Evolutionary conservation across 2,797 vertebrate genomes (phyloP).

Genomic region (Sciurus vulgaris): DNA sequence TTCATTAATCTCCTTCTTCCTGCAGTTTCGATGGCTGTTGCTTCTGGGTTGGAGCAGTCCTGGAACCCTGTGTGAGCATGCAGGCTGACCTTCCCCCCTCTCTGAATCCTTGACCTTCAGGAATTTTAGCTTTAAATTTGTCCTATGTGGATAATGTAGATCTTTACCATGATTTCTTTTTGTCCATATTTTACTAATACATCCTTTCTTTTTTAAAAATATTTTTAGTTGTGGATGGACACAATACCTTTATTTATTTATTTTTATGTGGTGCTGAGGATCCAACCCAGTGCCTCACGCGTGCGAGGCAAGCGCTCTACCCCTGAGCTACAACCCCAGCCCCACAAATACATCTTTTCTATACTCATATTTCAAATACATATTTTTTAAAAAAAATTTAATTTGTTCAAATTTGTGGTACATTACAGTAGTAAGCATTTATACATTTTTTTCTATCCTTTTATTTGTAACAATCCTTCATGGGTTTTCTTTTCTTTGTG

Average conservation of each 20-base stretch:
- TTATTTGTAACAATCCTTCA: neutral
- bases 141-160: neutral
- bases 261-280: no score
- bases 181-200: neutral
- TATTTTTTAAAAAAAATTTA: no score
- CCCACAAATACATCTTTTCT: neutral
- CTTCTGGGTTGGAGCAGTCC: neutral
- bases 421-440: no score
- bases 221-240: no score
- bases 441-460: neutral
- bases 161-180: neutral
- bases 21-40: neutral
- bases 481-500: neutral
- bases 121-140: conserved; percentile 35
- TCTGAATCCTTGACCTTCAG: neutral
- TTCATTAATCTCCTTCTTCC: neutral
- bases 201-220: neutral
- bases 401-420: no score
- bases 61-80: neutral
- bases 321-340: no score
- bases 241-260: no score
- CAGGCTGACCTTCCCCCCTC: neutral
- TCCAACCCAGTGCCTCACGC: no score
- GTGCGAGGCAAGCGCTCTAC: no score
- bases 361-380: neutral